Conservation (phyloP, 2,888 invertebrate genomes). For the Stenodera caucasica region DNA sequence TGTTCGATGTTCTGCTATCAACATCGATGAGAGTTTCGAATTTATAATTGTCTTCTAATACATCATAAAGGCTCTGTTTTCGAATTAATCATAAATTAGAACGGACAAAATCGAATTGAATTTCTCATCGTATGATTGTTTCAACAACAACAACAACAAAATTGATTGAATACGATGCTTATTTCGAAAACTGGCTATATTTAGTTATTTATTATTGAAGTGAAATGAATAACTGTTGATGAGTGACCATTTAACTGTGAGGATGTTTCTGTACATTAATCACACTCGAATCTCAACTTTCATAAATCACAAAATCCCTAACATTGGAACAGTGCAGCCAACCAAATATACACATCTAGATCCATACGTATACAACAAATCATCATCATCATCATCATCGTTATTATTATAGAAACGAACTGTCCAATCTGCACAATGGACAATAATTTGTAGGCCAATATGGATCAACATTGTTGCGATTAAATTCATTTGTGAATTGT, state of each 20-base stretch:
- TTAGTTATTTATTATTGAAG: not conserved
- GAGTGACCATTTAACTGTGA: not conserved
- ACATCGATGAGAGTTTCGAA: no score
- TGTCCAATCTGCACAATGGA: not conserved
- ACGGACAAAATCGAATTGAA: no score
- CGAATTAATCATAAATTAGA: no score
- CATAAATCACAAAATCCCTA: constrained; percentile 8
- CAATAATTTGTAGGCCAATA: not conserved
- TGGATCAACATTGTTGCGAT: not conserved
- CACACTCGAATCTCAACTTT: constrained; percentile 7
- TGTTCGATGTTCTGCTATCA: no score
- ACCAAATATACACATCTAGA: not conserved
- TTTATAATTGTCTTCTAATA: no score
- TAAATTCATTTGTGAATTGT: no score
- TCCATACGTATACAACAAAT: not conserved
- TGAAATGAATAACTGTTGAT: not conserved
- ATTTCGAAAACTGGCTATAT: no score
- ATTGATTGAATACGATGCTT: no score
- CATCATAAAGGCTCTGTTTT: no score
- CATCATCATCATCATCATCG: not conserved
- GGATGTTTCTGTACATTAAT: not conserved
- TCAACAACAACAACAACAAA: no score
- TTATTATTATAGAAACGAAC: not conserved
- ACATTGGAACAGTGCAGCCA: not conserved
- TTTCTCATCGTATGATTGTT: no score